A percentile compares a stretch with the other conserved stretches of the same genome.
Evolutionary conservation across 2,113 vertebrate genomes (phyloP).

Genomic region (Trinectes maculatus): DNA sequence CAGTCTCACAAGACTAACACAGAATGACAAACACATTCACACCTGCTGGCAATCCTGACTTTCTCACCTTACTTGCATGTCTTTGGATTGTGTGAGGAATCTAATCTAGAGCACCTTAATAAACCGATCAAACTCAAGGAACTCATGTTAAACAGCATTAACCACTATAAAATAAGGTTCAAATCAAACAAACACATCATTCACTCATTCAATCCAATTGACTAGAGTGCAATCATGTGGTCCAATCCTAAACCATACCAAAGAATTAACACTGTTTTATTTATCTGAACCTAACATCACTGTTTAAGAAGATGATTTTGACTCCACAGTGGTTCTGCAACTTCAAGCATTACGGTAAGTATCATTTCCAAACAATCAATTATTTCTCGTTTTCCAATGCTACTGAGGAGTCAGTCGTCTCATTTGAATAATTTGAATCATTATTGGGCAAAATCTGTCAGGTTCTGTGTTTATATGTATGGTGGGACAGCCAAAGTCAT

Average conservation of each 20-base stretch:
- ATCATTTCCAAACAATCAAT: too few relatives aligned
- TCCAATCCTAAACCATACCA: background rate
- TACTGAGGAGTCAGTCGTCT: too few relatives aligned
- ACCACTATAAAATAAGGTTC: background rate
- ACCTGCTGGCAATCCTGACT: slow-evolving; percentile 35
- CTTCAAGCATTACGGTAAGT: too few relatives aligned
- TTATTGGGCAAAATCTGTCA: too few relatives aligned
- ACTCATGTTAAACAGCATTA: background rate
- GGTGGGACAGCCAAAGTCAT: too few relatives aligned
- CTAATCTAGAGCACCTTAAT: slow-evolving; percentile 31
- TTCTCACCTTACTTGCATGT: slow-evolving; percentile 27
- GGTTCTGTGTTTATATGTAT: too few relatives aligned
- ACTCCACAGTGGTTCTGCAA: too few relatives aligned
- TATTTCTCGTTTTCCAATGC: too few relatives aligned
- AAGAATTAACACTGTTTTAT: background rate
- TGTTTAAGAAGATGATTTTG: too few relatives aligned
- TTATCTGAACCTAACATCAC: background rate
- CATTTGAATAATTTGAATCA: too few relatives aligned
- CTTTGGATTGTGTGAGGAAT: slow-evolving; percentile 22
- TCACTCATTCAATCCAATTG: background rate
- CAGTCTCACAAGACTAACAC: slow-evolving; percentile 22
- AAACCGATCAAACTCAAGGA: background rate
- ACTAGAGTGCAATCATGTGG: background rate
- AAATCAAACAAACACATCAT: background rate
- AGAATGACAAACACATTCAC: slow-evolving; percentile 53